Evolutionary conservation across 2,888 invertebrate species (phyloP).

Genomic region (Volucella bombylans): DNA sequence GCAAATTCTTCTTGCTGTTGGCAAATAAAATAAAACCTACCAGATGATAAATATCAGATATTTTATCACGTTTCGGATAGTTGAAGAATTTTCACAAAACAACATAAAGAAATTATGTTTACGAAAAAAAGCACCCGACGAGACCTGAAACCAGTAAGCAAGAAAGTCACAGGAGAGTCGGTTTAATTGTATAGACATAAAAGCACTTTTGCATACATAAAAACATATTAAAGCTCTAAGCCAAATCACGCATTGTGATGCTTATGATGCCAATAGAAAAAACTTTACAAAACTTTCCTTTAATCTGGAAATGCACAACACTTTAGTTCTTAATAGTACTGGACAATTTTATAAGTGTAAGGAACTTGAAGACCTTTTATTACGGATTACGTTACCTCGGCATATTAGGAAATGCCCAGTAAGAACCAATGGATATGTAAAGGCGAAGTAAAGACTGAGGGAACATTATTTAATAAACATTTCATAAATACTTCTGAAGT

Average conservation of each 20-base stretch:
- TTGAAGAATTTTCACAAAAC: conserved; percentile 31
- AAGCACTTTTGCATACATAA: background rate
- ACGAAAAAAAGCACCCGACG: conserved; percentile 29
- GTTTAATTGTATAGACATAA: background rate
- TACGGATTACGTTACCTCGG: too few relatives aligned
- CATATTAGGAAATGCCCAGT: too few relatives aligned
- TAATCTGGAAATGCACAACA: too few relatives aligned
- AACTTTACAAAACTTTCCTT: too few relatives aligned
- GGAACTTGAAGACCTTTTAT: too few relatives aligned
- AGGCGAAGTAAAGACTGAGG: too few relatives aligned
- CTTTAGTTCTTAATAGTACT: too few relatives aligned
- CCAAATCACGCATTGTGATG: background rate
- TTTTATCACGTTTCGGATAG: conserved; percentile 32
- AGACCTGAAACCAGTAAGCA: conserved; percentile 10
- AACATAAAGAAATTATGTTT: conserved; percentile 39
- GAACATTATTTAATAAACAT: too few relatives aligned
- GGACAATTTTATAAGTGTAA: too few relatives aligned
- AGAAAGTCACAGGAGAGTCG: conserved; percentile 25
- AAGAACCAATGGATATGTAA: too few relatives aligned
- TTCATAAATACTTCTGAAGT: too few relatives aligned
- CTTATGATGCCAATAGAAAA: too few relatives aligned
- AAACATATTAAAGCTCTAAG: conserved; percentile 7
- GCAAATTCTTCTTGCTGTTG: conserved; percentile 48
- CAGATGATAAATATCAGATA: conserved; percentile 55
- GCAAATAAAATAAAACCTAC: conserved; percentile 39